A percentile compares a stretch with the other conserved stretches of the same genome.
Conservation (phyloP, 2,113 vertebrate genomes). For the Phrynosoma platyrhinos region DNA sequence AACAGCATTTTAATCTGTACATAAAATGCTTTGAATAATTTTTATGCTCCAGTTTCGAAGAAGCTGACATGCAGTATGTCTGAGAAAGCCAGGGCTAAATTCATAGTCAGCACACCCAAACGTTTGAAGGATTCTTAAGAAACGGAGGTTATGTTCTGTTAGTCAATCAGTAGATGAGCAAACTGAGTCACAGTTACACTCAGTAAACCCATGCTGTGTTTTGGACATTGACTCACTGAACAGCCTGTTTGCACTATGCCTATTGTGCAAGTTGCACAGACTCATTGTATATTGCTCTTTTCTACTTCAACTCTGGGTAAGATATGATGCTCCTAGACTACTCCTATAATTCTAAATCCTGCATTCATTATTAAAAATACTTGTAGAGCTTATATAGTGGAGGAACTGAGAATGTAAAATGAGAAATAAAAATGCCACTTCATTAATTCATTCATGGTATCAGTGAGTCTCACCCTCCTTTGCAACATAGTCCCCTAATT, state of each 20-base stretch:
- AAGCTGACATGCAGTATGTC: slow-evolving; percentile 47
- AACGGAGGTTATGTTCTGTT: slow-evolving; percentile 41
- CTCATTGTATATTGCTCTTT: rapidly evolving
- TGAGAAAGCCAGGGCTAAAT: slow-evolving; percentile 6
- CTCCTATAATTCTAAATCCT: not conserved
- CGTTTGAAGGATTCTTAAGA: slow-evolving; percentile 50
- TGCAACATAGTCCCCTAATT: not conserved
- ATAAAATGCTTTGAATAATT: slow-evolving; percentile 63
- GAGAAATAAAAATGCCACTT: not conserved
- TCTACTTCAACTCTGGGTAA: not conserved
- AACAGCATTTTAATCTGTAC: slow-evolving; percentile 47
- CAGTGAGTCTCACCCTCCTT: not conserved
- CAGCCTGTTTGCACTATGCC: not conserved
- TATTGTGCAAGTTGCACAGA: not conserved
- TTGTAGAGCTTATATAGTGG: not conserved
- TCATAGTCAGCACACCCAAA: slow-evolving; percentile 52
- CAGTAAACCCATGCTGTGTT: slow-evolving; percentile 40
- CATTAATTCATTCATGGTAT: not conserved
- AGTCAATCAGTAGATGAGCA: slow-evolving; percentile 48
- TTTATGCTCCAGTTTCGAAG: slow-evolving; percentile 35
- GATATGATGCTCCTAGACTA: not conserved
- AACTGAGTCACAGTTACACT: slow-evolving; percentile 43
- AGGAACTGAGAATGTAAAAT: not conserved
- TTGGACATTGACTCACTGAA: slow-evolving; percentile 18
- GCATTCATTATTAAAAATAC: not conserved